These are phyloP conservation scores for Harlomillsia oculata DNA, from an alignment of 1,140 invertebrate genomes.

Conservation along the genomic window DNA sequence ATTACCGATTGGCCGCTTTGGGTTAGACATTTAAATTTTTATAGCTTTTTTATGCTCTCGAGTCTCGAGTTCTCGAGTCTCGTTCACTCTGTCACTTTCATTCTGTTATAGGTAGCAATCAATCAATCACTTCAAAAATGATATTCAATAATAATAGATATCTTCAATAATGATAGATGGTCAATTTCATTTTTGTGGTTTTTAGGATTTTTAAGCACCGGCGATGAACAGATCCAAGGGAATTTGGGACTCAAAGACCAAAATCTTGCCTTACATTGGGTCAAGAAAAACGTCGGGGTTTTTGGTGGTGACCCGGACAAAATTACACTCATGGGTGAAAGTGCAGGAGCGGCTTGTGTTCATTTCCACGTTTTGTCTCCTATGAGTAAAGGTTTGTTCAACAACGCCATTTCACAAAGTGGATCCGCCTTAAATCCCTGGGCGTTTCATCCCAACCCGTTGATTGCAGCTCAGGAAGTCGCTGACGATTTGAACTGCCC, in stretches of 20 bases:
- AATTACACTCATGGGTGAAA: background rate
- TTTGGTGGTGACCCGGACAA: background rate
- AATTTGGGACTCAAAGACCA: conserved; percentile 32
- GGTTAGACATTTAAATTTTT: conserved; percentile 31
- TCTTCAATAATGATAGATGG: background rate
- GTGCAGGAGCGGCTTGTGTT: background rate
- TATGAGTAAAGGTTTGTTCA: conserved; percentile 17
- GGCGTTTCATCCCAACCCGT: conserved; percentile 12
- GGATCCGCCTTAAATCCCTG: conserved; percentile 7
- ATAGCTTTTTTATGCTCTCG: too few species aligned
- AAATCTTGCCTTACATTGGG: background rate
- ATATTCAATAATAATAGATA: too few species aligned
- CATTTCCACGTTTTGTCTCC: background rate
- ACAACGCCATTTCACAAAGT: conserved; percentile 14
- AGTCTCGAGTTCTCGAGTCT: too few species aligned
- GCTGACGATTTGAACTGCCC: conserved; percentile 7
- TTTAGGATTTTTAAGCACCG: conserved; percentile 15
- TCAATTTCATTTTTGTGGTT: background rate
- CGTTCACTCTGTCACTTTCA: too few species aligned
- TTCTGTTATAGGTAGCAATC: too few species aligned
- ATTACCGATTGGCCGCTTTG: conserved; percentile 43
- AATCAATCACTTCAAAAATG: too few species aligned
- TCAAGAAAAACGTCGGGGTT: background rate
- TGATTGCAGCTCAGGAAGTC: conserved; percentile 12
- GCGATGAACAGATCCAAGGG: conserved; percentile 16